A percentile compares a stretch with the other conserved stretches of the same genome.
phyloP scores from a whole-genome alignment of 2,888 invertebrate species.

The Pyralis farinalis region DNA sequence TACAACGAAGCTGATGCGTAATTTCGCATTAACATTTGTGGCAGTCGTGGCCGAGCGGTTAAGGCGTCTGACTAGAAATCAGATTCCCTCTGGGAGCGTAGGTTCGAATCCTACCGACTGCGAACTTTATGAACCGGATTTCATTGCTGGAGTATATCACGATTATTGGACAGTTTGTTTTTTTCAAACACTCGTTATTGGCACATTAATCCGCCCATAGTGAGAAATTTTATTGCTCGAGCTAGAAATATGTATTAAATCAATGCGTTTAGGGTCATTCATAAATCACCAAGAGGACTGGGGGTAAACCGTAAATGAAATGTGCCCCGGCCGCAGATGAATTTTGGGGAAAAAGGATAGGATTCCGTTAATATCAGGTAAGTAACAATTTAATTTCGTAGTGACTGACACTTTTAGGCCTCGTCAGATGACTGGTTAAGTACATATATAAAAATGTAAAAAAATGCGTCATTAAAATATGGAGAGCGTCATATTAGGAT shows the following conservation, averaged over 20 bases:
- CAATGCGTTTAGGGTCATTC: conserved; percentile 9
- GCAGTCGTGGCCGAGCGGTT: conserved; percentile 87
- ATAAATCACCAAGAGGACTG: conserved; percentile 21
- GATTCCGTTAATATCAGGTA: conserved; percentile 4
- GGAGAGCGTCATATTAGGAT: conserved; percentile 17
- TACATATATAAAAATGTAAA: conserved; percentile 6
- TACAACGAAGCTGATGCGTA: not conserved
- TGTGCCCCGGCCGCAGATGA: not conserved
- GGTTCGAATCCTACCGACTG: conserved; percentile 93
- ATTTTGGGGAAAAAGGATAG: conserved; percentile 14
- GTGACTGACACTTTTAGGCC: conserved; percentile 5
- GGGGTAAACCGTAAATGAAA: conserved; percentile 4
- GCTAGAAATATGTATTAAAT: conserved; percentile 25
- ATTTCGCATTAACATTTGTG: conserved; percentile 11
- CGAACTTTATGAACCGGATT: conserved; percentile 51
- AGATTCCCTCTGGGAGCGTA: conserved; percentile 91
- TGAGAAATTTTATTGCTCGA: conserved; percentile 36
- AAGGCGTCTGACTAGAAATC: conserved; percentile 95
- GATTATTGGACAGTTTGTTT: conserved; percentile 29
- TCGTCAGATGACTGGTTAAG: conserved; percentile 3
- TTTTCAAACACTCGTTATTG: conserved; percentile 28
- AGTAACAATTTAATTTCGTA: conserved; percentile 8
- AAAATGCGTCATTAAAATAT: conserved; percentile 11
- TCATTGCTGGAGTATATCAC: conserved; percentile 24
- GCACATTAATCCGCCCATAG: conserved; percentile 16